Evolutionary conservation across 2,888 invertebrate genomes (phyloP), one percentile per base, ranked within the genome.

Genomic region (Sinhomidia bicolor): DNA sequence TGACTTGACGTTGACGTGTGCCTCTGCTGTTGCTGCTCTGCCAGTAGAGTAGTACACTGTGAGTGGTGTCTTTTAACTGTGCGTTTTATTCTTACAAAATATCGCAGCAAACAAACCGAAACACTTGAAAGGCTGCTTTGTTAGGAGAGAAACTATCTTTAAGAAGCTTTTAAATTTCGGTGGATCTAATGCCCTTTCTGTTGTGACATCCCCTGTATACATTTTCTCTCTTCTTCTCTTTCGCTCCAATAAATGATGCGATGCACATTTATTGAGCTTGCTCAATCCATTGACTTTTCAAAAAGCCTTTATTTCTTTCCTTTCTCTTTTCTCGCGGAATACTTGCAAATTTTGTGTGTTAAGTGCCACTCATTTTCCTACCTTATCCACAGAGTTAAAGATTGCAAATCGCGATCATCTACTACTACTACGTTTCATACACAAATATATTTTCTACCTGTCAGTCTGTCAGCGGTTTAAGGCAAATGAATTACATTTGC

Each of bases 211-310:
- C 1, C 3, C 29, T 29, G 29, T n/a, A n/a, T n/a, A n/a, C n/a
- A n/a, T n/a, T n/a, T n/a, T n/a, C n/a, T n/a, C 29, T n/a, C 14
- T 29, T 62, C 26, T 60, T 26, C 62, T 29, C 32, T 62, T 62
- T 29, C 29, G 62, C 62, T 32, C 32, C 29, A 62, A 62, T 62
- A 62, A 62, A 26, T 17, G 10, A 6, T 62, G 29, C 14, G 10
- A 12, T 3, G 14, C 26, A 62, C n/a, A n/a, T n/a, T n/a, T n/a
- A n/a, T n/a, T n/a, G n/a, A n/a, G n/a, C 7, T 54, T 6, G 17
- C 54, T 54, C 54, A 54, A 54, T 51, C 54, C 54, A 54, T 54
- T 54, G n/a, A n/a, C 54, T 54, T 54, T 17, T 54, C 54, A 54
- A 54, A 1, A 54, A 54, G 14, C 4, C 54, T n/a, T n/a, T n/a